These are phyloP conservation scores for Neoseiulus cucumeris DNA, from an alignment of 1,140 invertebrate species.

Conservation along the genomic window DNA sequence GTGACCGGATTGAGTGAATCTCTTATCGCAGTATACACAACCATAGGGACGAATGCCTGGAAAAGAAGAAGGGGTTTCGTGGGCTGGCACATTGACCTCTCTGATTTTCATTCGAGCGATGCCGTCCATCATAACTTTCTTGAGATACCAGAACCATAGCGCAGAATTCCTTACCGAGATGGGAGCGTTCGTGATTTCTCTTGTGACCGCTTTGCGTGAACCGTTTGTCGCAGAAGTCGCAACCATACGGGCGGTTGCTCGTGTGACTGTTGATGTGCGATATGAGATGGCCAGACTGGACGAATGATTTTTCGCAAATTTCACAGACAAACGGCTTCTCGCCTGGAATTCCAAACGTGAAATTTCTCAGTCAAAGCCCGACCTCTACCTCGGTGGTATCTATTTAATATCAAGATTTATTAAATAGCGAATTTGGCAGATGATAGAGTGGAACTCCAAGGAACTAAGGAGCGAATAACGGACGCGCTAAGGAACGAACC, in stretches of 20 bases:
- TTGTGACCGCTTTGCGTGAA: slow-evolving; percentile 70
- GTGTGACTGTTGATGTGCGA: slow-evolving; percentile 48
- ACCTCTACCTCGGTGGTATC: too few species aligned
- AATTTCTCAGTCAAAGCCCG: too few species aligned
- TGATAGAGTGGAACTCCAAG: too few species aligned
- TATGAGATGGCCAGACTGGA: slow-evolving; percentile 29
- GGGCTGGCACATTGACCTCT: background rate
- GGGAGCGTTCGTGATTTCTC: slow-evolving; percentile 65
- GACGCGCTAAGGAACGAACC: too few species aligned
- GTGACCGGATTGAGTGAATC: slow-evolving; percentile 14
- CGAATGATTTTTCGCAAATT: slow-evolving; percentile 14
- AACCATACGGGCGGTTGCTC: slow-evolving; percentile 68
- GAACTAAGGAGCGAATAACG: too few species aligned
- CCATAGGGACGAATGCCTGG: background rate
- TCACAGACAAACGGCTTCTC: slow-evolving; percentile 27
- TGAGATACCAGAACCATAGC: slow-evolving; percentile 27
- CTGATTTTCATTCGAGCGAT: background rate
- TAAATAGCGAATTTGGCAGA: too few species aligned
- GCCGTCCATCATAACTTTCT: background rate
- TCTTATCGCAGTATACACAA: slow-evolving; percentile 13
- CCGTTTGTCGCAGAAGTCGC: slow-evolving; percentile 63
- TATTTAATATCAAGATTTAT: too few species aligned
- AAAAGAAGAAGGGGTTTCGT: background rate
- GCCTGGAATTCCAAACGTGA: too few species aligned
- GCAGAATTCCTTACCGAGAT: slow-evolving; percentile 69